Evolutionary conservation across 2,888 invertebrate species (phyloP).

Genomic region (Catocala sponsa): DNA sequence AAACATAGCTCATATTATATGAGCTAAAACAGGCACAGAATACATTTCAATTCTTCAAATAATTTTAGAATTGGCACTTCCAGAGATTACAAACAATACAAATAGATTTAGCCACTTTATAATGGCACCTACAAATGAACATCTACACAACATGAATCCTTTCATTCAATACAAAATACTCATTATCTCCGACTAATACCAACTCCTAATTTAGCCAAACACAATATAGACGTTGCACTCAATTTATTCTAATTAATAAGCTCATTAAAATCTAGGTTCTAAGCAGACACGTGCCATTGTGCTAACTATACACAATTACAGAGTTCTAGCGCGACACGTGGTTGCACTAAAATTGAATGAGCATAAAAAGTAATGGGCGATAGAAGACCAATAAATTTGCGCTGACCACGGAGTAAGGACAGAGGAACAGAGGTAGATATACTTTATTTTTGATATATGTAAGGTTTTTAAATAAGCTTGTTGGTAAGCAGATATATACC

Average conservation of each 20-base stretch:
- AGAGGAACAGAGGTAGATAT: slow-evolving; percentile 37
- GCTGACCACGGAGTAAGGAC: slow-evolving; percentile 49
- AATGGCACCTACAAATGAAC: too few species aligned
- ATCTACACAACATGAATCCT: too few species aligned
- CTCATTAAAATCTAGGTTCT: slow-evolving; percentile 27
- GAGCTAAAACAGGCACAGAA: too few species aligned
- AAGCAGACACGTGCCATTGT: slow-evolving; percentile 8
- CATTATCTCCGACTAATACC: not conserved
- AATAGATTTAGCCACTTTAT: too few species aligned
- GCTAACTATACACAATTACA: slow-evolving; percentile 25
- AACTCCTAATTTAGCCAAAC: not conserved
- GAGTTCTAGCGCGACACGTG: slow-evolving; percentile 39
- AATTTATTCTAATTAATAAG: slow-evolving; percentile 30
- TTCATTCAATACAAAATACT: too few species aligned
- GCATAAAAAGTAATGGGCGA: slow-evolving; percentile 70
- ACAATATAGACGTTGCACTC: slow-evolving; percentile 4
- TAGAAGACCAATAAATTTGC: slow-evolving; percentile 71
- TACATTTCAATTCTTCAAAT: too few species aligned
- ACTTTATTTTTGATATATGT: not conserved
- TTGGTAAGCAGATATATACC: too few species aligned
- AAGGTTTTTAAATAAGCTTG: not conserved
- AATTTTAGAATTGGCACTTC: too few species aligned
- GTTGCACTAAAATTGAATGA: slow-evolving; percentile 51
- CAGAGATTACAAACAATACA: too few species aligned
- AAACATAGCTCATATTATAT: too few species aligned